These are phyloP conservation scores for Frankliniella fusca DNA, from an alignment of 2,888 invertebrate species.

Conservation along the genomic window DNA sequence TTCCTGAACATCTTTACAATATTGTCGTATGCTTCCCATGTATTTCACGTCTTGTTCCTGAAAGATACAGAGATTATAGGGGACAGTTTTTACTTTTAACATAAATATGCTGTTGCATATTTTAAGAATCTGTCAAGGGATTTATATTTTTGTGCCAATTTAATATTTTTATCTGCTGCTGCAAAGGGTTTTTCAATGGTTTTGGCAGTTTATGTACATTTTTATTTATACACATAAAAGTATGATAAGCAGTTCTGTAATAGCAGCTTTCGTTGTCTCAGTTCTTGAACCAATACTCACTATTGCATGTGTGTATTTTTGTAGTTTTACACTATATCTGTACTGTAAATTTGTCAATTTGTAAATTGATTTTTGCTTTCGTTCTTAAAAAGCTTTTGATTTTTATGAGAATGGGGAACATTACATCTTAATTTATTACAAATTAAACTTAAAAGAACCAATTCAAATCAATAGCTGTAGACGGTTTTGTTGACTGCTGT, in stretches of 20 bases:
- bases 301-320: not conserved
- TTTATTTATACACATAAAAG: not conserved
- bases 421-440: not conserved
- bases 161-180: not conserved
- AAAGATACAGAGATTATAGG: not conserved
- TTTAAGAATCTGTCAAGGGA: not conserved
- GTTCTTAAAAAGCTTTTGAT: not conserved
- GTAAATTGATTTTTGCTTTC: not conserved
- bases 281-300: slow-evolving; percentile 16
- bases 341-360: not conserved
- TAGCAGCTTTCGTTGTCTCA: not conserved
- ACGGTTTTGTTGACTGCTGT: too few species aligned
- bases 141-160: slow-evolving; percentile 23
- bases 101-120: not conserved
- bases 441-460: not conserved
- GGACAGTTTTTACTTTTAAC: not conserved
- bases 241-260: not conserved
- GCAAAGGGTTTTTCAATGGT: not conserved
- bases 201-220: not conserved
- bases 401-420: not conserved
- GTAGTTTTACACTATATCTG: slow-evolving; percentile 10
- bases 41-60: not conserved
- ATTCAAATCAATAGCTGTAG: not conserved
- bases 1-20: not conserved
- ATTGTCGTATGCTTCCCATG: not conserved